These are phyloP conservation scores for Drosophila lacertosa DNA, from an alignment of 1,140 invertebrate genomes.

Conservation along the genomic window DNA sequence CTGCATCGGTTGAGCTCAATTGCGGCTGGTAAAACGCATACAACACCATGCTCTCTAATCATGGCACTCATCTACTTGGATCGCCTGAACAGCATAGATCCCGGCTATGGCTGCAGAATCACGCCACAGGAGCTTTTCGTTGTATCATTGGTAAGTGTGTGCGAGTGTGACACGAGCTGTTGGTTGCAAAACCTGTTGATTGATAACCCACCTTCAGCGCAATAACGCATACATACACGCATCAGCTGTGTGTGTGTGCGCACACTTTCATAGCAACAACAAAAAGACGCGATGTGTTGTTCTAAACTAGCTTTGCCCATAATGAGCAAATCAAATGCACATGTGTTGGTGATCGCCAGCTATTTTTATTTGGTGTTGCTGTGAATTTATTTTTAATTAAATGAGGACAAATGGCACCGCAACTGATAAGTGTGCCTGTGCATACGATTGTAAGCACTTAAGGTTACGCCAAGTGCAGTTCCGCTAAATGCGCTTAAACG, in stretches of 20 bases:
- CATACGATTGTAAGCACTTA: too few relatives aligned
- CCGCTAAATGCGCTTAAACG: too few relatives aligned
- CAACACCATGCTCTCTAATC: constrained; percentile 93
- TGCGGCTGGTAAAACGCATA: constrained; percentile 92
- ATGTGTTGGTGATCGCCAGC: constrained; percentile 11
- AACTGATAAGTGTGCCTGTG: background rate
- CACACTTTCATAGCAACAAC: background rate
- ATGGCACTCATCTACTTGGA: constrained; percentile 95
- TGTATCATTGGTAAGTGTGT: constrained; percentile 91
- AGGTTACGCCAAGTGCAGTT: too few relatives aligned
- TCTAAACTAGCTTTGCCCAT: constrained; percentile 6
- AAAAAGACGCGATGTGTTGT: background rate
- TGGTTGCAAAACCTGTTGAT: constrained; percentile 59
- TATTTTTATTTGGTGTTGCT: constrained; percentile 2
- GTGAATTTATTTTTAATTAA: constrained; percentile 12
- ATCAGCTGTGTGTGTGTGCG: background rate
- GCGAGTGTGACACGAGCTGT: constrained; percentile 1
- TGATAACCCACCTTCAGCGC: constrained; percentile 41
- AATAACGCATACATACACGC: constrained; percentile 25
- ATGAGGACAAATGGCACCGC: constrained; percentile 9
- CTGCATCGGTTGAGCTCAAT: constrained; percentile 92
- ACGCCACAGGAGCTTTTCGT: constrained; percentile 95
- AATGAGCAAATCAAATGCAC: background rate
- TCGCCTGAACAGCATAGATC: constrained; percentile 91
- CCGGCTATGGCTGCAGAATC: constrained; percentile 91